These are phyloP conservation scores for Amphimallon solstitiale DNA, from an alignment of 2,888 invertebrate genomes.

Conservation along the genomic window DNA sequence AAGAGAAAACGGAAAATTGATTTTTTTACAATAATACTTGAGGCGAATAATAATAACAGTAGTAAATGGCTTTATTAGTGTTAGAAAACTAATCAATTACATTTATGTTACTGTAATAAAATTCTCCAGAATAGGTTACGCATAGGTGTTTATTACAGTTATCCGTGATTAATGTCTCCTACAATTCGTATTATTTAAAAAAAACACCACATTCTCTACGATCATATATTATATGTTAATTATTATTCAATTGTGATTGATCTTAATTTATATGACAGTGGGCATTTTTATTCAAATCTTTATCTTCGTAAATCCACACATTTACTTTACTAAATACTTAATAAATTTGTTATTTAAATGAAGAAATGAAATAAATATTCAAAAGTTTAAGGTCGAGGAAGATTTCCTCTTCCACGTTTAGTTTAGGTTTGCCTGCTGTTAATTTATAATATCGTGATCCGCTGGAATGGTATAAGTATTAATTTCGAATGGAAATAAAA, in stretches of 20 bases:
- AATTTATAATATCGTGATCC: too few relatives aligned
- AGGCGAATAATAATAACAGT: conserved; percentile 8
- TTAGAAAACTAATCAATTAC: conserved; percentile 24
- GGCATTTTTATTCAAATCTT: too few relatives aligned
- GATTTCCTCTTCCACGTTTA: too few relatives aligned
- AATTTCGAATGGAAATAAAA: too few relatives aligned
- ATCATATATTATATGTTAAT: conserved; percentile 15
- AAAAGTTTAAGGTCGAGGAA: too few relatives aligned
- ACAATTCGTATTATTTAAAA: conserved; percentile 30
- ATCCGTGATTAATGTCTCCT: conserved; percentile 7
- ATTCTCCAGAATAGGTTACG: conserved; percentile 1
- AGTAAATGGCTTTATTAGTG: conserved; percentile 24
- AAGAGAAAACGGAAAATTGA: conserved; percentile 22
- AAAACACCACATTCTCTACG: conserved; percentile 1
- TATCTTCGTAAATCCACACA: too few relatives aligned
- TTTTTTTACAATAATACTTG: conserved; percentile 12
- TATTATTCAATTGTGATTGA: conserved; percentile 12
- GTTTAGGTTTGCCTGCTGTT: too few relatives aligned
- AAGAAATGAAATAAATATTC: too few relatives aligned
- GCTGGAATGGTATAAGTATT: too few relatives aligned
- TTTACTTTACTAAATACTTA: too few relatives aligned
- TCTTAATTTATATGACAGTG: too few relatives aligned
- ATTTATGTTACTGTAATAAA: conserved; percentile 28
- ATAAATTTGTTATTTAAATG: too few relatives aligned
- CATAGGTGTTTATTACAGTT: conserved; percentile 10